Evolutionary conservation across 2,113 vertebrate genomes (phyloP).

Genomic region (Osmerus mordax): DNA sequence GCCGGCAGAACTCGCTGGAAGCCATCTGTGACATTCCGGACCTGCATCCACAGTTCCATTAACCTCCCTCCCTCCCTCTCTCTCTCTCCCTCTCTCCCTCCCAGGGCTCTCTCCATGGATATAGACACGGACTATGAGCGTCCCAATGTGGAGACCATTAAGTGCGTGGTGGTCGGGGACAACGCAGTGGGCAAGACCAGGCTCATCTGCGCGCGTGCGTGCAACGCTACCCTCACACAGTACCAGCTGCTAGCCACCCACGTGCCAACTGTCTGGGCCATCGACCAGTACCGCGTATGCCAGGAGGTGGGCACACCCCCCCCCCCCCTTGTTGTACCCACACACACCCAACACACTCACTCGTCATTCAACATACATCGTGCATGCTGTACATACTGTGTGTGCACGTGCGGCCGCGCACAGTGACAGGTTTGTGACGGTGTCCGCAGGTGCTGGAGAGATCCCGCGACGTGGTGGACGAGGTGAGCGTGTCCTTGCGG

Average conservation of each 20-base stretch:
- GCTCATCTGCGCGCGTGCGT: slow-evolving; percentile 85
- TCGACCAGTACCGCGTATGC: slow-evolving; percentile 88
- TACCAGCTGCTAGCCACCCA: slow-evolving; percentile 90
- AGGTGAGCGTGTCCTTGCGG: slow-evolving; percentile 80
- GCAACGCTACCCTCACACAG: slow-evolving; percentile 88
- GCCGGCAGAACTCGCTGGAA: too few relatives aligned
- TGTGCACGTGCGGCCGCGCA: slow-evolving; percentile 27
- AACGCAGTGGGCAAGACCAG: slow-evolving; percentile 88
- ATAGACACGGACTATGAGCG: slow-evolving; percentile 89
- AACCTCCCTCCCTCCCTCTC: slow-evolving; percentile 1
- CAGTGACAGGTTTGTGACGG: slow-evolving; percentile 4
- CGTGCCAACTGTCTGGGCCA: slow-evolving; percentile 89
- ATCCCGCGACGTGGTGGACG: slow-evolving; percentile 82
- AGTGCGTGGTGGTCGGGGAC: slow-evolving; percentile 89
- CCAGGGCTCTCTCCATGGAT: slow-evolving; percentile 82
- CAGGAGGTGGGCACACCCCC: slow-evolving; percentile 76
- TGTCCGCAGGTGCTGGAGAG: slow-evolving; percentile 76
- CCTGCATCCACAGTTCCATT: slow-evolving; percentile 28
- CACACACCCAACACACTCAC: slow-evolving; percentile 14
- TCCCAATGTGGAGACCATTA: slow-evolving; percentile 90
- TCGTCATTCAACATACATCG: slow-evolving; percentile 18
- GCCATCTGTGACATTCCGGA: slow-evolving; percentile 26
- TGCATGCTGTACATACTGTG: slow-evolving; percentile 26
- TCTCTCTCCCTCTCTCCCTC: slow-evolving; percentile 3
- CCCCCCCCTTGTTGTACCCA: not conserved